Percentiles rank a stretch among this genome's conserved stretches.
phyloP scores from a whole-genome alignment of 2,888 invertebrate species.

The Teleiodes luculella region DNA sequence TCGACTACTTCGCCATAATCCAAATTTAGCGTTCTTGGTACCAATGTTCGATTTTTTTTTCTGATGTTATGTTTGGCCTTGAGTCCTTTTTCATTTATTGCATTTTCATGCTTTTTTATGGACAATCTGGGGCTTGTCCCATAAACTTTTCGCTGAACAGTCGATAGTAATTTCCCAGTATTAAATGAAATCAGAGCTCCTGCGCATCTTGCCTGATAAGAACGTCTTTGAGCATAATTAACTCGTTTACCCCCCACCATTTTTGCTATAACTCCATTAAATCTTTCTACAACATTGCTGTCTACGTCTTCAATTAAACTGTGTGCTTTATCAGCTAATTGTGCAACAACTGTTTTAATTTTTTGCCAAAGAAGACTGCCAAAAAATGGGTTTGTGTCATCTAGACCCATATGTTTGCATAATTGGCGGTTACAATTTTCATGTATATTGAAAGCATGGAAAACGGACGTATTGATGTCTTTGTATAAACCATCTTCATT shows the following conservation, averaged over 20 bases:
- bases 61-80: neutral
- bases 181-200: neutral
- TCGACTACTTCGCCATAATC: conserved; percentile 16
- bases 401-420: conserved; percentile 17
- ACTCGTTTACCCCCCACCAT: neutral
- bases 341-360: conserved; percentile 13
- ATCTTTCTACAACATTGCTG: conserved; percentile 19
- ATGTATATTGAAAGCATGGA: conserved; percentile 13
- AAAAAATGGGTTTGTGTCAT: conserved; percentile 19
- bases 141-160: conserved; percentile 14
- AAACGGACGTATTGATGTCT: conserved; percentile 15
- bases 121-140: conserved; percentile 5
- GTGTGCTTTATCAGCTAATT: conserved; percentile 14
- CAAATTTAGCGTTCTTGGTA: conserved; percentile 1
- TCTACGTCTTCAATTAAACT: conserved; percentile 22
- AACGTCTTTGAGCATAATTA: neutral
- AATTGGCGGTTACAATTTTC: conserved; percentile 17
- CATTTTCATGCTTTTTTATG: conserved; percentile 7
- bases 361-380: conserved; percentile 12
- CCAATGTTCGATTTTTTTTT: conserved; percentile 6
- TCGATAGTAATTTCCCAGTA: conserved; percentile 9
- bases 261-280: conserved; percentile 19
- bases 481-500: conserved; percentile 14
- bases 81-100: conserved; percentile 3
- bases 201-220: neutral